phyloP scores from a whole-genome alignment of 2,797 vertebrate species.

The Lindbergichthys nudifrons region DNA sequence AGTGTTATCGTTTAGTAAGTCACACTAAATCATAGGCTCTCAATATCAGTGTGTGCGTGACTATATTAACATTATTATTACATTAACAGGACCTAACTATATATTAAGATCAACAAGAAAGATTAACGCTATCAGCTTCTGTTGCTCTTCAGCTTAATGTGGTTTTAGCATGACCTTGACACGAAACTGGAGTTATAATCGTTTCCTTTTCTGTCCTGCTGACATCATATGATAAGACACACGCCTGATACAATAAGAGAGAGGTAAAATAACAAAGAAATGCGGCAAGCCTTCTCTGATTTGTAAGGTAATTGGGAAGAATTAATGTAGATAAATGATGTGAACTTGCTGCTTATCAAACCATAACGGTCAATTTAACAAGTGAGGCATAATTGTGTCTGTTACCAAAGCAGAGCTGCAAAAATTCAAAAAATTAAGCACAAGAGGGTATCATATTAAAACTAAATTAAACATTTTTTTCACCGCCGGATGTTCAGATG shows the following conservation, averaged over 20 bases:
- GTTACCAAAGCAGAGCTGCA: constrained; percentile 33
- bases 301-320: constrained; percentile 58
- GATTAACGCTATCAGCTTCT: constrained; percentile 38
- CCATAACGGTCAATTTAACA: constrained; percentile 69
- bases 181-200: constrained; percentile 11
- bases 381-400: constrained; percentile 49
- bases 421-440: constrained; percentile 30
- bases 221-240: constrained; percentile 21
- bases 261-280: constrained; percentile 34
- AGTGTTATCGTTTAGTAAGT: constrained; percentile 47
- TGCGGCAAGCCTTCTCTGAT: constrained; percentile 48
- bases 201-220: neutral
- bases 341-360: constrained; percentile 56
- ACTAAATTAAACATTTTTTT: constrained; percentile 46
- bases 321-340: constrained; percentile 65
- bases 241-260: constrained; percentile 18
- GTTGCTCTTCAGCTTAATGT: constrained; percentile 38
- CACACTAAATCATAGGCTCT: constrained; percentile 30
- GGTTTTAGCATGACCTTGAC: constrained; percentile 25
- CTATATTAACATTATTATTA: constrained; percentile 43
- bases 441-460: constrained; percentile 38
- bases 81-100: constrained; percentile 34
- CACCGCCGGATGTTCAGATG: constrained; percentile 34
- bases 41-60: constrained; percentile 17
- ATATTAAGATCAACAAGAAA: constrained; percentile 46